These are phyloP conservation scores for Lethocerus indicus DNA, from an alignment of 1,140 invertebrate genomes.

Conservation along the genomic window DNA sequence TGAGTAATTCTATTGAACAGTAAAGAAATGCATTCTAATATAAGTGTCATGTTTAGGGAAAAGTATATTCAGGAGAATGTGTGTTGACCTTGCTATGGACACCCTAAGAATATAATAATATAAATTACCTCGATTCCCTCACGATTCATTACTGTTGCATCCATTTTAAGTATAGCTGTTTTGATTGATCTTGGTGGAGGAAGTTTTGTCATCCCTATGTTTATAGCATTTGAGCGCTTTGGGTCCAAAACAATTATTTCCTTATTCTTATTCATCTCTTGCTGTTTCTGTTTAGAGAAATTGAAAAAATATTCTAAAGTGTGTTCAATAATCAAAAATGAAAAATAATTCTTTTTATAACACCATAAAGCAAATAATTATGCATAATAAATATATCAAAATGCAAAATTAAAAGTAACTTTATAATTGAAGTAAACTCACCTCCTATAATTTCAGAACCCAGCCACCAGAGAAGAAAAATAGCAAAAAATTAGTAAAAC, in stretches of 20 bases:
- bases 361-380: constrained; percentile 19
- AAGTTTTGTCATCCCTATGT: constrained; percentile 98
- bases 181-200: constrained; percentile 95
- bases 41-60: too few relatives aligned
- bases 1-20: too few relatives aligned
- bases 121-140: constrained; percentile 92
- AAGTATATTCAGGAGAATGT: background rate
- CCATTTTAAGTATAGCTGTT: constrained; percentile 98
- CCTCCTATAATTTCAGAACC: constrained; percentile 29
- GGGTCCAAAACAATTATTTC: constrained; percentile 92
- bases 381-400: constrained; percentile 17
- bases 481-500: constrained; percentile 13
- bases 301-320: background rate
- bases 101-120: too few relatives aligned
- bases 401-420: background rate
- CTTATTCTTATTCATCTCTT: constrained; percentile 85
- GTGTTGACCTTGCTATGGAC: too few relatives aligned
- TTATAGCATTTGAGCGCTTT: constrained; percentile 97
- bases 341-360: background rate
- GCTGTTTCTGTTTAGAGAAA: constrained; percentile 59
- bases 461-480: constrained; percentile 21
- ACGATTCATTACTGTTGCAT: constrained; percentile 91
- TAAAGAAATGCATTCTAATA: too few relatives aligned
- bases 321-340: constrained; percentile 6
- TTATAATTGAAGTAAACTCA: constrained; percentile 25